Percentiles rank a stretch among this genome's conserved stretches.
Evolutionary conservation across 2,113 vertebrate species (phyloP).

Genomic region (Micromys minutus): DNA sequence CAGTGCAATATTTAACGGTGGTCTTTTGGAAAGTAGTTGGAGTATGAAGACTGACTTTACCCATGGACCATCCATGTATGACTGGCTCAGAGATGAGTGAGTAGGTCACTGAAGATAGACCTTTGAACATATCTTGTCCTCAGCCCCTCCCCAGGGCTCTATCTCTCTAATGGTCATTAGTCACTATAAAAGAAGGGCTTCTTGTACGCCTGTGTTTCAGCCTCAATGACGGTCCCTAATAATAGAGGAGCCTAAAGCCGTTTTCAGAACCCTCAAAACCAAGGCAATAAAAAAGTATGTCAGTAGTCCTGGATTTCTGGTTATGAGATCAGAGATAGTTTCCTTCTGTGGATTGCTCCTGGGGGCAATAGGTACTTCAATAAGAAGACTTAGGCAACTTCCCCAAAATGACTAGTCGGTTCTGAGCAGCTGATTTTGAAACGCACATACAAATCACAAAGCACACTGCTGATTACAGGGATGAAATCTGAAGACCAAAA

Average conservation of each 20-base stretch:
- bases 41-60: background rate
- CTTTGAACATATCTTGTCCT: background rate
- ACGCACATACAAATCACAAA: constrained; percentile 26
- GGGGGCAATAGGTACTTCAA: constrained; percentile 18
- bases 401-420: constrained; percentile 37
- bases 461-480: constrained; percentile 45
- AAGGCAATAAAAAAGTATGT: background rate
- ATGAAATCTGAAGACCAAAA: constrained; percentile 44
- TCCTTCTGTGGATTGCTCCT: constrained; percentile 25
- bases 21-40: background rate
- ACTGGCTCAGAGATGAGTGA: background rate
- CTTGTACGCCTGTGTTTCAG: background rate
- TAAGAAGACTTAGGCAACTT: constrained; percentile 28
- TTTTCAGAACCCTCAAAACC: background rate
- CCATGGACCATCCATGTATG: background rate
- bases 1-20: background rate
- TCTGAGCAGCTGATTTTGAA: constrained; percentile 51
- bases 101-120: background rate
- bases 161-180: background rate
- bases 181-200: background rate
- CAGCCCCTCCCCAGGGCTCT: background rate
- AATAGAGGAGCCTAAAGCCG: constrained; percentile 17
- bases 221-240: no score
- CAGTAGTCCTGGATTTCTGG: background rate
- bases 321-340: constrained; percentile 44